Base-by-base conservation (phyloP, 2,113 vertebrate genomes). In the Passer montanus region DNA sequence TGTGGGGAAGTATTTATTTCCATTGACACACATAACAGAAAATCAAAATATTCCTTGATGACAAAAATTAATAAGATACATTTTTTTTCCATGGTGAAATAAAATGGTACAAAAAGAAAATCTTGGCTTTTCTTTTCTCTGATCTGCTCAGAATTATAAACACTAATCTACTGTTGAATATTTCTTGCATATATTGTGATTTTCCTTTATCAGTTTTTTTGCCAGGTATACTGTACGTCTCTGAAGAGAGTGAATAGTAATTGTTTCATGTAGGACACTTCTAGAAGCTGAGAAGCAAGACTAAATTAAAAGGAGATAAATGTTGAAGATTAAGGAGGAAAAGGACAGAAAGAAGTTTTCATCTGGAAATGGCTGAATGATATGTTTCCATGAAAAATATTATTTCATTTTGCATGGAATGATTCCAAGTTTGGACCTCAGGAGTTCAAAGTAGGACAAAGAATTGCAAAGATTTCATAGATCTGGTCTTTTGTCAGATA, bases 381-480 rank as follows among this genome's bases (percentile, higher is more conserved):
- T 28, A 37, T 33, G 15, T 77, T 87, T 73, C 37, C 13, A 8
- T 49, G 41, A 50, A 30, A 4, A 15, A 4, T 69, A 30, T 26
- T 13, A 67, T 77, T 90, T 85, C 16, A 41, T 84, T 47, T 20
- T 66, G 17, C 7, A 13, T 2, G 10, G 33, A 74, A 33, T 6
- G 3, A 33, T 63, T 93, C 16, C 47, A 82, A 18, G 26, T 67
- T 88, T 81, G 68, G n/a, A 72, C 55, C 90, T 88, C 18, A 44
- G 28, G 44, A 84, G 76, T 78, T 92, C 86, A 84, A 46, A 91
- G 72, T 30, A 93, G 84, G 87, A 77, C 75, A 81, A 80, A 93
- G 39, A 74, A 78, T 59, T 88, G 22, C 47, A 77, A 1, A n/a
- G 43, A 52, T 13, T 81, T 59, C 50, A 69, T 23, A 50, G 43